phyloP scores from a whole-genome alignment of 2,888 invertebrate genomes.

The Protophormia terraenovae region DNA sequence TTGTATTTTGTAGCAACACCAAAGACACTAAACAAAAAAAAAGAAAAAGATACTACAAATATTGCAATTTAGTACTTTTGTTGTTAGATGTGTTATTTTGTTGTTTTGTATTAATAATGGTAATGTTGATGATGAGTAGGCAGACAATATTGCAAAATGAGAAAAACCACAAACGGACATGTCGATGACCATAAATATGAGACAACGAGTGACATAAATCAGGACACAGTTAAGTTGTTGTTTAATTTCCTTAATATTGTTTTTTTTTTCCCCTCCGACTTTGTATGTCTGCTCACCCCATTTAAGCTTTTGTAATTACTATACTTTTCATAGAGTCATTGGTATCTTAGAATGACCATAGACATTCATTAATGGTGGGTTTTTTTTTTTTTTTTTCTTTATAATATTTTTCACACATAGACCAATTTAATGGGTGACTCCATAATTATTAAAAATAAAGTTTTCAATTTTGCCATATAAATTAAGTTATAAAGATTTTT shows the following conservation, averaged over 20 bases:
- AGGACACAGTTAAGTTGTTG: slow-evolving; percentile 67
- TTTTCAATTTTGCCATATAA: too few relatives aligned
- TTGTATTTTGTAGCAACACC: neutral
- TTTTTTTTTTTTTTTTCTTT: neutral
- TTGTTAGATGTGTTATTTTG: slow-evolving; percentile 29
- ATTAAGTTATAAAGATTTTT: too few relatives aligned
- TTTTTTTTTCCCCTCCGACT: neutral
- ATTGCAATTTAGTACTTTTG: slow-evolving; percentile 46
- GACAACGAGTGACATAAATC: slow-evolving; percentile 70
- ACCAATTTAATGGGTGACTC: slow-evolving; percentile 24
- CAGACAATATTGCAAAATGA: slow-evolving; percentile 57
- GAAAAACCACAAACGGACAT: slow-evolving; percentile 66
- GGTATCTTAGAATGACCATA: slow-evolving; percentile 31
- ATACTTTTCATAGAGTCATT: slow-evolving; percentile 40
- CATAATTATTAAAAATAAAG: neutral
- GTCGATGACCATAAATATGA: slow-evolving; percentile 68
- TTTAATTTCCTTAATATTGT: slow-evolving; percentile 61
- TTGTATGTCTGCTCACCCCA: neutral
- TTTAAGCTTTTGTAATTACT: slow-evolving; percentile 28
- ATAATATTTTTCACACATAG: neutral
- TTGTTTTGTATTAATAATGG: slow-evolving; percentile 15
- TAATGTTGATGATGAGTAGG: slow-evolving; percentile 14
- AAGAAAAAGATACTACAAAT: slow-evolving; percentile 29
- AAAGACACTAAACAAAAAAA: neutral
- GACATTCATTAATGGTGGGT: slow-evolving; percentile 25